A percentile compares a stretch with the other conserved stretches of the same genome.
phyloP scores from a whole-genome alignment of 2,113 vertebrate genomes.

The Sterrhoptilus dennistouni region DNA sequence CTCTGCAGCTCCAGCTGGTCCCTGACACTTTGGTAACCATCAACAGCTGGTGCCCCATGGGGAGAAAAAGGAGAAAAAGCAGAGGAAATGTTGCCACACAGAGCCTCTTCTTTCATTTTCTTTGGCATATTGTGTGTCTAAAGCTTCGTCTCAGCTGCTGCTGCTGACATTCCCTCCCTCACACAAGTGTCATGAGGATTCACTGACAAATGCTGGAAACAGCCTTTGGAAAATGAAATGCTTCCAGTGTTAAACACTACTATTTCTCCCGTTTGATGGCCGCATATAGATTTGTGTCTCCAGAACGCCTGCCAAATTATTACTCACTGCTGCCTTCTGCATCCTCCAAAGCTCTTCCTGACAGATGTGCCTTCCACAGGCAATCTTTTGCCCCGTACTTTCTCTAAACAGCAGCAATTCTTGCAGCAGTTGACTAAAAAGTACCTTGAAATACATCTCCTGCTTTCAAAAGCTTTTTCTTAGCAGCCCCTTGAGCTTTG shows the following conservation, averaged over 20 bases:
- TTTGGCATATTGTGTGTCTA: background rate
- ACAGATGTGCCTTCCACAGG: background rate
- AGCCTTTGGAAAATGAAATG: background rate
- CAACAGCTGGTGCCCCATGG: background rate
- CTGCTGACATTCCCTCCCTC: constrained; percentile 21
- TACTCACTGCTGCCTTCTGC: background rate
- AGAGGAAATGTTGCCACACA: background rate
- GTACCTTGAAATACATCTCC: background rate
- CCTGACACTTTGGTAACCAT: background rate
- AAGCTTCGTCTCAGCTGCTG: constrained; percentile 8
- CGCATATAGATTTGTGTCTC: background rate
- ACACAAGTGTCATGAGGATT: background rate
- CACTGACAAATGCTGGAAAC: background rate
- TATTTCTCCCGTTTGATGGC: background rate
- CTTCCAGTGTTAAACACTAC: constrained; percentile 6
- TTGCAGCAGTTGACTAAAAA: background rate
- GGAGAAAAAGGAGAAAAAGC: background rate
- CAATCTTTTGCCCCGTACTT: background rate
- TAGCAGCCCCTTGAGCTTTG: background rate
- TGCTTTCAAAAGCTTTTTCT: background rate
- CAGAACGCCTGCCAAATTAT: background rate
- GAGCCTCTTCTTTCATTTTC: constrained; percentile 15
- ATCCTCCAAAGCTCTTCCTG: background rate
- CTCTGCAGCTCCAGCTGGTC: background rate
- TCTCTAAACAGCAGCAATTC: background rate